Evolutionary conservation across 2,888 invertebrate species (phyloP), one percentile per base, ranked within the genome.

Genomic region (Pyrocoelia pectoralis): DNA sequence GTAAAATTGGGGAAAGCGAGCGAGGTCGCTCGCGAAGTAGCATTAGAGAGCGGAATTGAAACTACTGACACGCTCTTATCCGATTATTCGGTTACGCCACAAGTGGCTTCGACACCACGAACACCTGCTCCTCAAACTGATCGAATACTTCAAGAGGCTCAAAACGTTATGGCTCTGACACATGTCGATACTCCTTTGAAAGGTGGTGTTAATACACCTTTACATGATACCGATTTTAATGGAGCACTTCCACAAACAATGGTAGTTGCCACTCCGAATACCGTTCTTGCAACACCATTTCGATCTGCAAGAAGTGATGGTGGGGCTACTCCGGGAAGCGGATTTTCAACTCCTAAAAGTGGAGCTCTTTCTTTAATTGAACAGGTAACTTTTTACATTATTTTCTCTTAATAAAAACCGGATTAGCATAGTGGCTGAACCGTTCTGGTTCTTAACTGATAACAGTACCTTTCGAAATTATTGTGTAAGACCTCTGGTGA

Each of bases 181-280:
- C 97, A 98, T 80, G 97, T 97, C 1, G 98, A 99, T 77, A 99
- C 98, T 0, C 98, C 98, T 0, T 83, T 99, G 13, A 98, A 98
- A 80, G 93, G 98, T 49, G 99, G 99, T 0, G 78, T 94, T 17
- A 99, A 99, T 80, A 98, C 98, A 0, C 96, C 97, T 0, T 84
- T 99, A 3, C 90, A 92, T 64, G 91, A 95, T 76, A 88, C 92
- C 0, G 97, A 98, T 81, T 97, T 98, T 80, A 88, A 89, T 13
- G 91, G 95, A 1, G 87, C 93, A 0, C 82, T 93, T 68, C 96
- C 97, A 1, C 89, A 89, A 72, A 83, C 87, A 15, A 89, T 86
- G 51, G 79, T 84, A 0, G 83, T 92, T 0, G 88, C 92, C 6
- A 97, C 97, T 0, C 97, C 97, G 0, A 97, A 97, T 76, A 95